Conservation (phyloP, 2,113 vertebrate genomes). For the Peucedramus taeniatus region DNA sequence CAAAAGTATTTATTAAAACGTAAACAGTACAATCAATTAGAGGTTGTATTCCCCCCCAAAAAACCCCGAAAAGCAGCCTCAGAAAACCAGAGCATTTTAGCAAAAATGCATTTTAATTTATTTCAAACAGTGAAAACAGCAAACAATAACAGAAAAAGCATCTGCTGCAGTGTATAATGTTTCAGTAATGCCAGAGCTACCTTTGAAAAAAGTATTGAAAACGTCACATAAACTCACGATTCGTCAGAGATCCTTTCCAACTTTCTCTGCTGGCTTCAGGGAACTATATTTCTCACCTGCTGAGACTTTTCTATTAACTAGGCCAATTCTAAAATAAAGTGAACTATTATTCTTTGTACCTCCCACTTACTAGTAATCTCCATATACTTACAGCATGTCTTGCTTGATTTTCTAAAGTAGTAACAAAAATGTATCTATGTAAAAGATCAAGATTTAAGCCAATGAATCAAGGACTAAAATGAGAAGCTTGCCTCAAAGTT, state of each 20-base stretch:
- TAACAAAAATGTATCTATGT: neutral
- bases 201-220: neutral
- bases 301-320: slow-evolving; percentile 34
- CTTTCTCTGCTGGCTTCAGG: neutral
- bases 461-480: neutral
- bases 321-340: slow-evolving; percentile 14
- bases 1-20: neutral
- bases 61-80: neutral
- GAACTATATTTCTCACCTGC: neutral
- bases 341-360: neutral
- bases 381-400: neutral
- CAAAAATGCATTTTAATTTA: neutral
- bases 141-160: neutral
- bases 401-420: neutral
- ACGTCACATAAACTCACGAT: neutral
- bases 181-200: neutral
- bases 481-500: neutral
- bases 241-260: neutral
- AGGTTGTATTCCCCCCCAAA: neutral
- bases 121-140: neutral
- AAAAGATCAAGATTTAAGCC: neutral
- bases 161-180: neutral
- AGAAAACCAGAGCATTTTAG: neutral
- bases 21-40: neutral
- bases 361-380: slow-evolving; percentile 13